These are phyloP conservation scores for Benitochromis conjunctus DNA, from an alignment of 2,113 vertebrate genomes.

Conservation along the genomic window DNA sequence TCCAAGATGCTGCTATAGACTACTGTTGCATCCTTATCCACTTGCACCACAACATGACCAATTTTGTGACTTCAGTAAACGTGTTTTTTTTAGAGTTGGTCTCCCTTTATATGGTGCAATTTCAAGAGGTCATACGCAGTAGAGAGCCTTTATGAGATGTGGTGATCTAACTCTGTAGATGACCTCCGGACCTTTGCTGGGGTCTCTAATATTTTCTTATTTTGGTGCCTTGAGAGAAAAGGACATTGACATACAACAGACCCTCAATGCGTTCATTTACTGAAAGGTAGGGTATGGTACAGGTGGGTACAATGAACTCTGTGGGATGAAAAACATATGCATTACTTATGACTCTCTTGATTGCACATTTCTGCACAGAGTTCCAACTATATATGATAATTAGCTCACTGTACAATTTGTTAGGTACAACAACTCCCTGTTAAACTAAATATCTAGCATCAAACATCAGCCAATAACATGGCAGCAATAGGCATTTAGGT, in stretches of 20 bases:
- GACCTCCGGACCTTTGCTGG: neutral
- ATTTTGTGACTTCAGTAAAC: neutral
- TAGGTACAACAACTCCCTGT: neutral
- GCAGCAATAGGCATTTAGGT: neutral
- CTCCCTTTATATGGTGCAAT: neutral
- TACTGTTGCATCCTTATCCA: neutral
- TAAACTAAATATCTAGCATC: neutral
- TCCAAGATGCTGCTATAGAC: neutral
- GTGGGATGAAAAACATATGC: neutral
- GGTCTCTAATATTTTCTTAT: neutral
- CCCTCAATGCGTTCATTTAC: neutral
- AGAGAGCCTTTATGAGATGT: neutral
- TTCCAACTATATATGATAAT: neutral
- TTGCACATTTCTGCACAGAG: neutral
- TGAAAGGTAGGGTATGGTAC: neutral
- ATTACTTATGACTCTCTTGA: neutral
- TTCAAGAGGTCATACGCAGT: neutral
- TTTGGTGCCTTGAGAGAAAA: neutral
- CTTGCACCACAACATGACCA: neutral
- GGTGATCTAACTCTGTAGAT: neutral
- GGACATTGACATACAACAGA: fast-evolving
- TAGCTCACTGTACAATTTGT: neutral
- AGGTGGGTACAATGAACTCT: neutral
- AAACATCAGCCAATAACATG: neutral
- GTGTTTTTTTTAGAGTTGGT: neutral